Conservation (phyloP, 2,797 vertebrate species). For the Sebastes aleutianus region DNA sequence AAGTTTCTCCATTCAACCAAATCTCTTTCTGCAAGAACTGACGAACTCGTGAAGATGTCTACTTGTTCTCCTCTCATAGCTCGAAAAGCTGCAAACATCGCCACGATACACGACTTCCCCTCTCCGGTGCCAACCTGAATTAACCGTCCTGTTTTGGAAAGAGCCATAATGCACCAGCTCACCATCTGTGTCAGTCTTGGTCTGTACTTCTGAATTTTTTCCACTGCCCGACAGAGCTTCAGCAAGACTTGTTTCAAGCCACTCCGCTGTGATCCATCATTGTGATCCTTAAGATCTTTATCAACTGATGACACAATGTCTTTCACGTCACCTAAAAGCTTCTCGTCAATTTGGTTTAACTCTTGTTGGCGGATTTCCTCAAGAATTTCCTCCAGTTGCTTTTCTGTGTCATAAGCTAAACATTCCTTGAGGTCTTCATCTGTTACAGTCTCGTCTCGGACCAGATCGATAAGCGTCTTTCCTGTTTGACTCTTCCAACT, state of each 20-base stretch:
- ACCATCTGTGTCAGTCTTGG: conserved; percentile 74
- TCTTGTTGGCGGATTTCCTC: conserved; percentile 50
- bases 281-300: fast-evolving
- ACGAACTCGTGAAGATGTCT: conserved; percentile 69
- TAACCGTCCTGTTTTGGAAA: conserved; percentile 54
- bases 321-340: conserved; percentile 4
- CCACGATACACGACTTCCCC: conserved; percentile 75
- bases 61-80: conserved; percentile 42
- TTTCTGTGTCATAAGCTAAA: conserved; percentile 4
- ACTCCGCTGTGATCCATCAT: not conserved
- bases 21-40: conserved; percentile 68
- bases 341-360: conserved; percentile 37
- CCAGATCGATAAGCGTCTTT: not conserved
- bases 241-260: conserved; percentile 4
- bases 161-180: conserved; percentile 71
- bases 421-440: not conserved
- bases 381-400: conserved; percentile 56
- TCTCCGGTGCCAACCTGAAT: conserved; percentile 74
- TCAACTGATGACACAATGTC: conserved; percentile 35
- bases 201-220: not conserved
- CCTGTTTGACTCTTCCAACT: not conserved
- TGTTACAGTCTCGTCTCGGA: not conserved
- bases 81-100: conserved; percentile 74
- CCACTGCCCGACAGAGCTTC: not conserved
- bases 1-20: fast-evolving